A percentile compares a stretch with the other conserved stretches of the same genome.
Evolutionary conservation across 2,797 vertebrate genomes (phyloP).

Genomic region (Zonotrichia albicollis): DNA sequence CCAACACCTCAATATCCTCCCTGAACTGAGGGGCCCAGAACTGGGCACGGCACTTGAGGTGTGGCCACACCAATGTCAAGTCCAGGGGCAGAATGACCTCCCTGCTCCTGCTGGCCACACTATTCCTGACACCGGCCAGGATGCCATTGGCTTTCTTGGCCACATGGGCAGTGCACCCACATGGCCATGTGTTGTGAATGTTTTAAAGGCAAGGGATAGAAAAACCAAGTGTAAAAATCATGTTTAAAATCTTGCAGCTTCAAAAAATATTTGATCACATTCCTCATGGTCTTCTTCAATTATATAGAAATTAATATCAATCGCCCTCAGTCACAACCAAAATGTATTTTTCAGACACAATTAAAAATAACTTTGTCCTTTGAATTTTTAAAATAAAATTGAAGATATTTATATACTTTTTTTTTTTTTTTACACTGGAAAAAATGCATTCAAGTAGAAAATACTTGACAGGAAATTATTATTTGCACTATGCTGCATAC

Average conservation of each 20-base stretch:
- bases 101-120: neutral
- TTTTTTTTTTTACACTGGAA: neutral
- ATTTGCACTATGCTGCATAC: neutral
- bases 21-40: neutral
- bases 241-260: neutral
- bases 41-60: too few species aligned
- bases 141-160: neutral
- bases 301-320: neutral
- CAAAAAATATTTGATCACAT: neutral
- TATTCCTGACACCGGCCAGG: neutral
- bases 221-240: neutral
- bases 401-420: neutral
- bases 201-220: neutral
- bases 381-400: neutral
- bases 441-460: neutral
- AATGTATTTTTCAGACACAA: neutral
- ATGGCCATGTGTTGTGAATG: neutral
- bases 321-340: neutral
- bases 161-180: accelerated
- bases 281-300: neutral
- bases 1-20: accelerated
- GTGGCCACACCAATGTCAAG: neutral
- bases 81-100: neutral
- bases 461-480: slow-evolving; percentile 10
- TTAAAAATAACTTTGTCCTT: neutral